These are phyloP conservation scores for Burhinus oedicnemus DNA, from an alignment of 2,113 vertebrate genomes.

Conservation along the genomic window DNA sequence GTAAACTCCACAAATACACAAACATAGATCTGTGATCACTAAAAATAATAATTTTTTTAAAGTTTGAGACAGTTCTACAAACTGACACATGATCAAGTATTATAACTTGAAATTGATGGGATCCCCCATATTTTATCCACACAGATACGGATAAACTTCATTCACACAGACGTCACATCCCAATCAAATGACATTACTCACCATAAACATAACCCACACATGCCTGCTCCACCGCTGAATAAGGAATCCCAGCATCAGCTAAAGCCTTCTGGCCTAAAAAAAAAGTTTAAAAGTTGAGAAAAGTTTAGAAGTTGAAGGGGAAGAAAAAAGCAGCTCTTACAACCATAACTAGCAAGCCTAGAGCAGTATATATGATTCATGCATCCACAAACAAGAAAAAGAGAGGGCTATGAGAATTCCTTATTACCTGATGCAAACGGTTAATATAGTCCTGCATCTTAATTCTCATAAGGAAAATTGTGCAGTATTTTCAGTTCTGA, in stretches of 20 bases:
- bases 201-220: constrained; percentile 95
- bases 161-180: neutral
- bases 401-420: neutral
- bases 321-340: neutral
- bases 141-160: neutral
- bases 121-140: neutral
- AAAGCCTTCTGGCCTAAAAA: constrained; percentile 86
- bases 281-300: neutral
- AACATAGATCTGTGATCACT: neutral
- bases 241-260: constrained; percentile 88
- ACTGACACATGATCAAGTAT: neutral
- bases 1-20: neutral
- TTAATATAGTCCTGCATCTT: neutral
- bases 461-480: neutral
- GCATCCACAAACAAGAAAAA: neutral
- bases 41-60: neutral
- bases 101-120: neutral
- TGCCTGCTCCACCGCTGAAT: constrained; percentile 89
- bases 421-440: neutral
- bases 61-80: neutral
- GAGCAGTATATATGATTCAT: neutral
- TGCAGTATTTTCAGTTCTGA: neutral
- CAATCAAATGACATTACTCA: constrained; percentile 57
- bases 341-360: neutral
- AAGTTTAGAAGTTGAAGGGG: neutral